Evolutionary conservation across 2,888 invertebrate species (phyloP).

Genomic region (Pachydiplax longipennis): DNA sequence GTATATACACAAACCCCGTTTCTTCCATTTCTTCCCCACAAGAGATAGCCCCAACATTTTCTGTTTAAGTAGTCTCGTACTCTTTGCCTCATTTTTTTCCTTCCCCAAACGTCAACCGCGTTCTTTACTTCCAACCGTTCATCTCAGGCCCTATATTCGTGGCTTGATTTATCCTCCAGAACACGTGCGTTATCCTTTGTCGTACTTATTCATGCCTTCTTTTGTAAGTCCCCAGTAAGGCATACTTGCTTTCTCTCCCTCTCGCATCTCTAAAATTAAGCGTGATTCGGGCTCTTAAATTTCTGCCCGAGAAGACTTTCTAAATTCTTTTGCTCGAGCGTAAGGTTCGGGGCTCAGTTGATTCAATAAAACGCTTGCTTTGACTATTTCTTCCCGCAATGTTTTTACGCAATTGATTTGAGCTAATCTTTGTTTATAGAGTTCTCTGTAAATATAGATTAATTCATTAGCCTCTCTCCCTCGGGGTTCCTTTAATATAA

Average conservation of each 20-base stretch:
- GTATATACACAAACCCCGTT: not conserved
- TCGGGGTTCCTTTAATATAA: too few relatives aligned
- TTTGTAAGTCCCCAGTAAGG: not conserved
- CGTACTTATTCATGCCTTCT: not conserved
- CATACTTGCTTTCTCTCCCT: not conserved
- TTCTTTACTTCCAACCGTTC: not conserved
- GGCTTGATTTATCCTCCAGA: not conserved
- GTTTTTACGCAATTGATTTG: too few relatives aligned
- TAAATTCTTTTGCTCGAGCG: too few relatives aligned
- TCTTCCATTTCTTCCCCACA: not conserved
- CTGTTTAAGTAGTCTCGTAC: not conserved
- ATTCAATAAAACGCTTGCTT: too few relatives aligned
- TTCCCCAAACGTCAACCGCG: not conserved
- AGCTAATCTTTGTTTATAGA: too few relatives aligned
- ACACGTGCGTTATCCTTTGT: not conserved
- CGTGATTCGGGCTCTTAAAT: too few relatives aligned
- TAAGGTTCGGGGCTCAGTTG: too few relatives aligned
- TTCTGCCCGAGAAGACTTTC: too few relatives aligned
- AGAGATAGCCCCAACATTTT: not conserved
- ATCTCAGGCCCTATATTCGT: not conserved
- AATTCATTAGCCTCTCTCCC: too few relatives aligned
- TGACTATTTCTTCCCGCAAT: too few relatives aligned
- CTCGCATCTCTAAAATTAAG: not conserved
- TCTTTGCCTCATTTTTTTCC: not conserved
- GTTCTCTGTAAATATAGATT: too few relatives aligned